phyloP scores from a whole-genome alignment of 2,888 invertebrate genomes.

The Drosophila tripunctata region DNA sequence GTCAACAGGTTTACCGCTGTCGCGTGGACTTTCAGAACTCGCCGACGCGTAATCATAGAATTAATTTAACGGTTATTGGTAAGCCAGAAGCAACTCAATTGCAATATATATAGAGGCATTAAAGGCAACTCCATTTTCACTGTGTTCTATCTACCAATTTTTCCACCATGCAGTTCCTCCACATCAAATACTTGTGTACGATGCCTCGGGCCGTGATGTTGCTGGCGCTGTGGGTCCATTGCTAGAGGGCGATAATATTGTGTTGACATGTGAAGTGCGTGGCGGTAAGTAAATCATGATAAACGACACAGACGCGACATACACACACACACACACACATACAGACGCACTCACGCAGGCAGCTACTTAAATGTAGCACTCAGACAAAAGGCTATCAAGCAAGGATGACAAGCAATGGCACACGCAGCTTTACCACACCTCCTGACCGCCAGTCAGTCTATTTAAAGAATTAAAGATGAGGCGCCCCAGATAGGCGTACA shows the following conservation, averaged over 20 bases:
- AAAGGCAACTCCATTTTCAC: slow-evolving; percentile 34
- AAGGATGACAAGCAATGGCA: slow-evolving; percentile 56
- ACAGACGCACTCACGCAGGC: slow-evolving; percentile 24
- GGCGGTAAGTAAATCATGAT: slow-evolving; percentile 89
- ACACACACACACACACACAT: slow-evolving; percentile 15
- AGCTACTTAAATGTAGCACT: slow-evolving; percentile 78
- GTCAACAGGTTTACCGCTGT: slow-evolving; percentile 89
- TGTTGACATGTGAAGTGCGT: slow-evolving; percentile 93
- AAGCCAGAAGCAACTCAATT: slow-evolving; percentile 84
- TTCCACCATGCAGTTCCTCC: slow-evolving; percentile 89
- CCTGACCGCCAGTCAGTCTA: slow-evolving; percentile 59
- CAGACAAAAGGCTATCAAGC: slow-evolving; percentile 79
- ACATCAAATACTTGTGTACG: slow-evolving; percentile 92
- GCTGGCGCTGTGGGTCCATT: slow-evolving; percentile 92
- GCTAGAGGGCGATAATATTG: slow-evolving; percentile 91
- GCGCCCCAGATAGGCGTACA: slow-evolving; percentile 60
- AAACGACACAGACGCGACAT: slow-evolving; percentile 69
- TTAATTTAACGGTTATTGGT: slow-evolving; percentile 96
- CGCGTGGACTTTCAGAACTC: slow-evolving; percentile 95
- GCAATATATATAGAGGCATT: slow-evolving; percentile 53
- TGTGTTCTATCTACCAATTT: slow-evolving; percentile 59
- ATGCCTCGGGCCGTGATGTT: slow-evolving; percentile 92
- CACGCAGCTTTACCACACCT: slow-evolving; percentile 47
- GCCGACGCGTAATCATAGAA: slow-evolving; percentile 94
- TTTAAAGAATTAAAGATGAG: slow-evolving; percentile 80